Evolutionary conservation across 2,797 vertebrate species (phyloP), one percentile per base, ranked within the genome.

Genomic region (Sarcoramphus papa): DNA sequence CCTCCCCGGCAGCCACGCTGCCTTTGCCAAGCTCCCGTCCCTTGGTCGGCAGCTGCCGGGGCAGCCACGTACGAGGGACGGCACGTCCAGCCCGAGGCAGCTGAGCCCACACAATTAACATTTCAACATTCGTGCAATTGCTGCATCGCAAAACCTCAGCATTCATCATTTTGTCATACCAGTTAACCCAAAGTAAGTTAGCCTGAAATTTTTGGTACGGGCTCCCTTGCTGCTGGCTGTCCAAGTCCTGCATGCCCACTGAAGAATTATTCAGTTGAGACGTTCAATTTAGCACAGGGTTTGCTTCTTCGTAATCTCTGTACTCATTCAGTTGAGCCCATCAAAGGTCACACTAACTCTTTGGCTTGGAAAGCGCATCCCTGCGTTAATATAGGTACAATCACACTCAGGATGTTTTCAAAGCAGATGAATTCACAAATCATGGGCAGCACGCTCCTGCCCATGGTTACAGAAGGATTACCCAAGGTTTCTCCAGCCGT

Each of bases 81-180:
- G 78, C 85, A 79, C 14, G 35, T 90, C 85, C 91, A 93, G 89
- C 95, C 78, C 2, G 0, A 88, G 90, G 93, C 82, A 92, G 90
- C 94, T 83, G 82, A 94, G 78, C 89, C 91, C 89, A 93, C 92
- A 79, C 78, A 87, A 86, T 90, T 78, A 88, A 89, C 91, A 53
- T 96, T 95, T 92, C 95, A 93, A 91, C 82, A 93, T 90, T 57
- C 16, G 2, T 33, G 87, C 92, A 90, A 72, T 7, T 68, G 76
- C 94, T 92, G 87, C 89, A 88, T 95, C 72, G 9, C 72, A 83
- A 96, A 96, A 90, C 95, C 91, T 97, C 95, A 93, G 67, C 92
- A 76, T 94, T 89, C 88, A 93, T 95, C 95, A 94, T 77, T 90
- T 63, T 93, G 95, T 78, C 91, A 84, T 72, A 45, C 45, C 64